A percentile compares a stretch with the other conserved stretches of the same genome.
Conservation (phyloP, 2,888 invertebrate genomes). For the Carterocephalus palaemon region DNA sequence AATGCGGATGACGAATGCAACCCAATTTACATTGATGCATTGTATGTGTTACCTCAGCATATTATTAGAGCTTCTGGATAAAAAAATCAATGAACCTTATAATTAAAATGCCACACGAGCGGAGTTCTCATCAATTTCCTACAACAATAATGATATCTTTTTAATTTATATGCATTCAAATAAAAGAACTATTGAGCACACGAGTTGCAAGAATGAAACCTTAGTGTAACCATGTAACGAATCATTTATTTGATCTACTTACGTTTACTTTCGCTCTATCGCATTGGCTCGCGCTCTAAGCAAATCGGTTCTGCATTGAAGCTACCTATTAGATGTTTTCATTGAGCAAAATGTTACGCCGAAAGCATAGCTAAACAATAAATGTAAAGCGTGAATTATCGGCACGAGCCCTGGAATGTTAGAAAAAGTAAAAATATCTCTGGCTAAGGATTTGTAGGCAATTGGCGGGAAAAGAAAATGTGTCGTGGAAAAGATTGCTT, state of each 20-base stretch:
- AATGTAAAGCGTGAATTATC: conserved; percentile 47
- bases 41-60: neutral
- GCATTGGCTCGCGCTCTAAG: neutral
- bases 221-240: neutral
- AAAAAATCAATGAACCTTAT: neutral
- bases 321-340: neutral
- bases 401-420: conserved; percentile 67
- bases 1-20: conserved; percentile 52
- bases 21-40: conserved; percentile 68
- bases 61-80: neutral
- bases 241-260: neutral
- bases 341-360: conserved; percentile 12
- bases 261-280: neutral
- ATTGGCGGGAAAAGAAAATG: conserved; percentile 17
- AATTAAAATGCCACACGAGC: neutral
- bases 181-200: neutral
- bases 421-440: conserved; percentile 40
- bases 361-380: conserved; percentile 24
- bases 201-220: neutral
- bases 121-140: neutral
- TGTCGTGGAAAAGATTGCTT: conserved; percentile 27
- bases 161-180: too few relatives aligned
- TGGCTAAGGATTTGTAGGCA: conserved; percentile 15
- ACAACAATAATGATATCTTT: too few relatives aligned
- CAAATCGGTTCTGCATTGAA: conserved; percentile 11